Base-by-base conservation (phyloP, 2,888 invertebrate genomes). In the Meghimatium bilineatum region DNA sequence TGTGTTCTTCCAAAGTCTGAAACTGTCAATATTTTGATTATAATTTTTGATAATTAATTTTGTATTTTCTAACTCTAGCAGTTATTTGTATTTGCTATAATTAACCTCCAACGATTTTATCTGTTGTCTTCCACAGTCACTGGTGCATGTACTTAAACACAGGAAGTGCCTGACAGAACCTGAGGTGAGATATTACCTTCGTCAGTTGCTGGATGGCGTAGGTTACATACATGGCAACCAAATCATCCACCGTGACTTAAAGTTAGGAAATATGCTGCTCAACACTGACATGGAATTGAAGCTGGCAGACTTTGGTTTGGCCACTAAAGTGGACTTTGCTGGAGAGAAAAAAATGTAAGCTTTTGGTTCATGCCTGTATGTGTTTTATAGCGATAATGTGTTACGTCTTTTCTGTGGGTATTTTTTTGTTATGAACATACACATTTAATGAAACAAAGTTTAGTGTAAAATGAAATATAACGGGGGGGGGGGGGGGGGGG, bases 261-360 rank as follows among this genome's bases (percentile, higher is more conserved):
- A 95, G 90, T 94, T 95, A 6, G 95, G 95, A 83, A 95, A 95
- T 91, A 95, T 95, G 95, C 94, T 95, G 87, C 94, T 95, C 84
- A 95, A 95, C 83, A 94, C 95, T 80, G 93, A 94, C 60, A 95
- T 95, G 95, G 93, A 94, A 84, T 94, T 95, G 77, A 95, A 95
- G 91, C 94, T 95, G 78, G 95, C 95, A 14, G 95, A 95, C 92
- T 95, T 95, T 88, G 95, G 95, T 1, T 93, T 95, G 69, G 95
- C 95, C 88, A 92, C 95, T 82, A 89, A 92, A 84, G 94, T 95
- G 17, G 94, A 95, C 85, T 92, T 91, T 85, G 92, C 38, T 69
- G 95, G 95, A 71, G 95, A 95, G 84, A 93, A 94, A 88, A 94
- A 95, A 91, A 94, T 94, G 95, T 95, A 93, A 94, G 94, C 93